Percentiles rank a stretch among this genome's conserved stretches.
Conservation (phyloP, 2,888 invertebrate species). For the Chorisops tibialis region DNA sequence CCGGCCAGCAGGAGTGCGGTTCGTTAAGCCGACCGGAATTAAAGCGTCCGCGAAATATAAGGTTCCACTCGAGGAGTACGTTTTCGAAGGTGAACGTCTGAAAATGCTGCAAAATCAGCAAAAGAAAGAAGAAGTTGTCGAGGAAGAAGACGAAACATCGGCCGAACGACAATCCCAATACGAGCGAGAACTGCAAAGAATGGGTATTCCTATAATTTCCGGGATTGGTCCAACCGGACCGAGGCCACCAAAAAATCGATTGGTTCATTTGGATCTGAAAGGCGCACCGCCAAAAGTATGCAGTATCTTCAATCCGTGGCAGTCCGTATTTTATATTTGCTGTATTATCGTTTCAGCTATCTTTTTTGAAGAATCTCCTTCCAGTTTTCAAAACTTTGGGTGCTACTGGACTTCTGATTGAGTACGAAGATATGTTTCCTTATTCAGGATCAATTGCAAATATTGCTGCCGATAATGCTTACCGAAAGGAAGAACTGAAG, state of each 20-base stretch:
- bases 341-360: slow-evolving; percentile 45
- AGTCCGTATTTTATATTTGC: background rate
- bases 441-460: slow-evolving; percentile 60
- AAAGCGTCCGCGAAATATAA: slow-evolving; percentile 13
- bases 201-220: slow-evolving; percentile 49
- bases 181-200: slow-evolving; percentile 49
- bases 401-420: slow-evolving; percentile 69
- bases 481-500: slow-evolving; percentile 46
- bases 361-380: slow-evolving; percentile 59
- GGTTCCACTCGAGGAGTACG: slow-evolving; percentile 43
- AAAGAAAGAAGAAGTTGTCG: slow-evolving; percentile 49
- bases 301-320: background rate
- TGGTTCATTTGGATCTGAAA: slow-evolving; percentile 75
- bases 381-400: slow-evolving; percentile 60
- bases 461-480: slow-evolving; percentile 59
- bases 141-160: slow-evolving; percentile 46
- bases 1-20: slow-evolving; percentile 37
- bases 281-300: slow-evolving; percentile 66
- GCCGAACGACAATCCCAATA: slow-evolving; percentile 46
- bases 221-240: slow-evolving; percentile 50
- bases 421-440: slow-evolving; percentile 83
- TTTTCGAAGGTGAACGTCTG: slow-evolving; percentile 50
- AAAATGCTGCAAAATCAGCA: slow-evolving; percentile 52
- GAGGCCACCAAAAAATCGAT: slow-evolving; percentile 51
- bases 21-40: slow-evolving; percentile 36